Evolutionary conservation across 2,113 vertebrate species (phyloP), one percentile per base, ranked within the genome.

Genomic region (Microtus pennsylvanicus): DNA sequence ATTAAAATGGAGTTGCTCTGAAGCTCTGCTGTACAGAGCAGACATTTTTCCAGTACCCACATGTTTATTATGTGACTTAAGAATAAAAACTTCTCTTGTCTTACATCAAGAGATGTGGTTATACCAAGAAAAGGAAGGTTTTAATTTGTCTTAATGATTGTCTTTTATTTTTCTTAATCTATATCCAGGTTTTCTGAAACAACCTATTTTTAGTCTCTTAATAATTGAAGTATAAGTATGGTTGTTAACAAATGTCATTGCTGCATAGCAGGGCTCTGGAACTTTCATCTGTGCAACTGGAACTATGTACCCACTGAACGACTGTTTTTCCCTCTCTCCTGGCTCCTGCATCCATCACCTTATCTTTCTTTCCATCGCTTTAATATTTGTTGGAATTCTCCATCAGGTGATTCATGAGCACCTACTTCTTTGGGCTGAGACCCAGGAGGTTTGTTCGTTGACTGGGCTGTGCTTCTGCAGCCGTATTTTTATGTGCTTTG

Each of bases 111-210:
- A 70, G 42, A 38, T 80, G 28, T 90, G 12, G 87, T 85, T 90
- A 67, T 35, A 76, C 55, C 2, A 87, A 55, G 33, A 21, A 91
- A 93, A 35, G n/a, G 21, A 42, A 47, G 50, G 35, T 96, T 81
- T 69, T 83, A 85, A 80, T 85, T 91, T 97, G 35, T 74, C 50
- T 87, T 50, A 85, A 1, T 89, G 50, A 72, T 38, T 96, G 7
- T 91, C 28, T 67, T 91, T 92, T 61, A 38, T 28, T 87, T 89
- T 21, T 80, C 50, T 35, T 85, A 67, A 78, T 88, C 35, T 63
- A 3, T 33, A 67, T 13, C n/a, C 13, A 45, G 16, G n/a, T 78
- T 89, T 89, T 91, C 77, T 91, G 87, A 50, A 38, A 16, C 74
- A 76, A 38, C 21, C 19, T 67, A 30, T 85, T 90, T 61, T 47